Evolutionary conservation across 2,113 vertebrate species (phyloP).

Genomic region (Columbina picui): DNA sequence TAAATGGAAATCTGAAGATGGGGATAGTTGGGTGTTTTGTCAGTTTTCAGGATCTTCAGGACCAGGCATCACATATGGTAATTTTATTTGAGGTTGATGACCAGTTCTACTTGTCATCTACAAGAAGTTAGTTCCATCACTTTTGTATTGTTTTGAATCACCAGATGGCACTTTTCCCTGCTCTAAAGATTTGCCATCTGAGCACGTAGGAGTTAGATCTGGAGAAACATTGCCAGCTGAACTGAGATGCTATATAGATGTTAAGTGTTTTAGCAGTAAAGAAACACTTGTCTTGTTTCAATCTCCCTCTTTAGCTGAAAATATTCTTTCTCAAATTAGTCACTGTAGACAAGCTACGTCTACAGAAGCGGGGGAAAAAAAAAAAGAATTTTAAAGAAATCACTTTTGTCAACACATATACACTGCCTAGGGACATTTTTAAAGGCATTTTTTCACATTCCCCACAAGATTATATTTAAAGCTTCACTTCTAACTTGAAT

Average conservation of each 20-base stretch:
- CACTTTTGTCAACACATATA: background rate
- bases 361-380: background rate
- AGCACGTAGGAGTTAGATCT: background rate
- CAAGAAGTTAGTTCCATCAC: background rate
- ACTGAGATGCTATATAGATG: background rate
- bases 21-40: background rate
- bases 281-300: background rate
- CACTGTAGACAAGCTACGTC: background rate
- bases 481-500: background rate
- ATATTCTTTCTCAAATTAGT: slow-evolving; percentile 5
- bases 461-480: background rate
- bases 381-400: background rate
- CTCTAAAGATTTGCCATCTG: background rate
- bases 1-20: background rate
- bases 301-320: background rate
- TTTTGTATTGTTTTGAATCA: slow-evolving; percentile 6
- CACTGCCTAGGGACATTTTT: background rate
- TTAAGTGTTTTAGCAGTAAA: background rate
- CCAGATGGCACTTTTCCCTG: slow-evolving; percentile 10
- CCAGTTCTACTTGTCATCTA: background rate
- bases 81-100: background rate
- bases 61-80: background rate
- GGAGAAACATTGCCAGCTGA: background rate
- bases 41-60: background rate
- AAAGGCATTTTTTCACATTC: background rate